These are phyloP conservation scores for Callinectes sapidus DNA, from an alignment of 2,888 invertebrate species.

Conservation along the genomic window DNA sequence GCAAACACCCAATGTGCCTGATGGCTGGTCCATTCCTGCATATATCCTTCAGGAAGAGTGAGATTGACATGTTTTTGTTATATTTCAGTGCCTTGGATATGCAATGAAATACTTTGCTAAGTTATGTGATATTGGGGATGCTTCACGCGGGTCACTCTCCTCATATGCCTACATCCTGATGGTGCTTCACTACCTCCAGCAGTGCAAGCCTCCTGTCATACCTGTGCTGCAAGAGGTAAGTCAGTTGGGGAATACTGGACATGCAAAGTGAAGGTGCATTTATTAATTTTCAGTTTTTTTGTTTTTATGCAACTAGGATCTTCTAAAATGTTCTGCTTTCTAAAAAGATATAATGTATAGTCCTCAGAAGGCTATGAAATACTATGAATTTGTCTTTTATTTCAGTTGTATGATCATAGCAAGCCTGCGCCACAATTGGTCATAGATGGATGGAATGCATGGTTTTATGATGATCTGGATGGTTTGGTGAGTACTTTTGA, in stretches of 20 bases:
- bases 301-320: too few relatives aligned
- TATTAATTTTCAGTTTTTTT: too few relatives aligned
- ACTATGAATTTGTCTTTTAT: too few relatives aligned
- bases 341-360: too few relatives aligned
- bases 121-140: conserved; percentile 80
- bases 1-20: too few relatives aligned
- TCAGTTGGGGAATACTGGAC: background rate
- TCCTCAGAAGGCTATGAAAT: too few relatives aligned
- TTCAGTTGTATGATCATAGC: conserved; percentile 72
- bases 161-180: conserved; percentile 81
- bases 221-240: conserved; percentile 80
- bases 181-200: conserved; percentile 80
- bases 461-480: conserved; percentile 77
- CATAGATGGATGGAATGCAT: conserved; percentile 79
- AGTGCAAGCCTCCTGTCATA: conserved; percentile 79
- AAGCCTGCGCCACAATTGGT: conserved; percentile 74
- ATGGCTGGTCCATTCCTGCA: too few relatives aligned
- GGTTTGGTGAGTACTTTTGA: conserved; percentile 76
- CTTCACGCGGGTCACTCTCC: conserved; percentile 80
- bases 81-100: conserved; percentile 77
- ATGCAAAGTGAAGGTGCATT: too few relatives aligned
- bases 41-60: conserved; percentile 10
- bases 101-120: conserved; percentile 80
- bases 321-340: too few relatives aligned
- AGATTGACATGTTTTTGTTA: background rate